Evolutionary conservation across 35 echinoderm and acorn worm genomes (phyloP), one percentile per base, ranked within the genome.

Genomic region (Heliocidaris tuberculata): DNA sequence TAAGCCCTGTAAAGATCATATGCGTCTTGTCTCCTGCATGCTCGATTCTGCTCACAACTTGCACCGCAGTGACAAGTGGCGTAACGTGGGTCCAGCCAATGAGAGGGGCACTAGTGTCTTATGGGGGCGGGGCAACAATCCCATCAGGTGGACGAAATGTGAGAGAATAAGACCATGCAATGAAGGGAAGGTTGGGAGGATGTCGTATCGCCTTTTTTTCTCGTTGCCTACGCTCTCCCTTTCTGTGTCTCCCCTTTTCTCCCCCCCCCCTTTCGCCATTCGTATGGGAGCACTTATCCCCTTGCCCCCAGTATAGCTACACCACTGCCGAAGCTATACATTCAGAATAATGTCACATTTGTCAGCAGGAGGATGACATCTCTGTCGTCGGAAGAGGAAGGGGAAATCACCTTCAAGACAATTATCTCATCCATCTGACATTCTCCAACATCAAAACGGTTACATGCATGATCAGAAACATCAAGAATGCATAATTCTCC

Each of bases 331-430:
- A 56, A 56, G 52, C 52, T 56, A n/a, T n/a, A 56, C 7, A 13
- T 15, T 56, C 10, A 21, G 61, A 27, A 19, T n/a, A 78, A 78
- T 78, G 65, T 78, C 65, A 78, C 21, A n/a, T 78, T 5, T 78
- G 65, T n/a, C 65, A 78, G 65, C 65, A 78, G 65, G 65, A 7
- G 27, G 65, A n/a, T 78, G 65, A 78, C 65, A 27, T 78, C 17
- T 21, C 21, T 78, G 65, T 27, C 15, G 65, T 24, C 21, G 65
- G 65, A 78, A 78, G 19, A 0, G 65, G 65, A 78, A 78, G 27
- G 27, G 65, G 65, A 78, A 78, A 78, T 78, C 65, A 27, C 65
- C 65, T 78, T 78, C 65, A 78, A 78, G 65, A 78, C 65, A 78
- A 78, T 78, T 78, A 78, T n/a, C 65, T 78, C 65, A 78, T 78